Evolutionary conservation across 1,140 invertebrate species (phyloP), one percentile per base, ranked within the genome.

Genomic region (Lysiphlebus fabarum): DNA sequence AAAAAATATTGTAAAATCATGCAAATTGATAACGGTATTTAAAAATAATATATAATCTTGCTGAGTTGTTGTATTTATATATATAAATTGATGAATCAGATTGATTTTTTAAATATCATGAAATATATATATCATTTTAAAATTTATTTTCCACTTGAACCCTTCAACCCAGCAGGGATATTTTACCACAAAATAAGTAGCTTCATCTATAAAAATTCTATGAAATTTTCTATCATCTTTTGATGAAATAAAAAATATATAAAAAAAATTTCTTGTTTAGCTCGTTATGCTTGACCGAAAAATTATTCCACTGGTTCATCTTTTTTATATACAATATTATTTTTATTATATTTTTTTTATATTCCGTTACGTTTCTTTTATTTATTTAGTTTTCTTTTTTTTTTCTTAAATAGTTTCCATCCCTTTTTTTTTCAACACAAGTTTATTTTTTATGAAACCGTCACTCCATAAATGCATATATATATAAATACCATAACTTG

Each of bases 1-100:
- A 1, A 26, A 26, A 26, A 26, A 26, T 2, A 26, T 26, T 66
- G 61, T 59, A 70, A 61, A 70, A 71, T 72, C 67, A 70, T 61
- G 66, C 68, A 72, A 71, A 70, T 70, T 70, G 67, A 70, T 70
- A 69, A 70, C 63, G 66, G 67, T 66, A 67, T 67, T 66, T 63
- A 2, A 26, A 26, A 26, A 26, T 26, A 26, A 62, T 65, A 59
- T 61, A n/a, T n/a, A n/a, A n/a, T n/a, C n/a, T n/a, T n/a, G 68
- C 68, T 70, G 68, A 68, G 67, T 62, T 65, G 55, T 53, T 61
- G n/a, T n/a, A n/a, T n/a, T n/a, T n/a, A n/a, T n/a, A n/a, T n/a
- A 56, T 61, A 55, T 3, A 17, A 2, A 26, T 26, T 26, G 17
- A 26, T 26, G 17, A 26, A 26, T 26, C 17, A 26, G 2, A 26